phyloP scores from a whole-genome alignment of 2,888 invertebrate genomes.

The Antheraea assamensis region DNA sequence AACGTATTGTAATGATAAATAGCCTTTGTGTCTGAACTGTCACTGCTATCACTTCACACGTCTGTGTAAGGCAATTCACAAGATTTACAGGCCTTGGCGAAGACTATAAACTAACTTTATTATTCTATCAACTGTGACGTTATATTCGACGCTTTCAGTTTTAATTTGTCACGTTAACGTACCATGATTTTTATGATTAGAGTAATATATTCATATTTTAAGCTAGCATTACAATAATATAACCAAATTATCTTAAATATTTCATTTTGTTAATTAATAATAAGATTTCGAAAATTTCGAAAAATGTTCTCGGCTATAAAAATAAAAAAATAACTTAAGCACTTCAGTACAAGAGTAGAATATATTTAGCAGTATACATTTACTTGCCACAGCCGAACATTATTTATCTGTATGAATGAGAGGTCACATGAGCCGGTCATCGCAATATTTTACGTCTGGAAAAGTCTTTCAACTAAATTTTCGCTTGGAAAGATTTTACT shows the following conservation, averaged over 20 bases:
- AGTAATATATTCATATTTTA: background rate
- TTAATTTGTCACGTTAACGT: conserved; percentile 24
- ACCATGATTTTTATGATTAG: background rate
- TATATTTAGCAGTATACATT: background rate
- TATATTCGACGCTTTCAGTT: conserved; percentile 45
- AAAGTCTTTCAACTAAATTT: background rate
- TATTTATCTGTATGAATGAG: conserved; percentile 3
- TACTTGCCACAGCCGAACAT: background rate
- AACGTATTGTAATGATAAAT: background rate
- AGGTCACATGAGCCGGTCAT: background rate
- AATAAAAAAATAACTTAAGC: conserved; percentile 33
- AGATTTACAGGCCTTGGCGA: conserved; percentile 61
- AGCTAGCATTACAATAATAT: background rate
- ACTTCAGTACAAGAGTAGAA: background rate
- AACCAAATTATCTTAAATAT: background rate
- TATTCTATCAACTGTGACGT: conserved; percentile 64
- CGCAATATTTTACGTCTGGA: conserved; percentile 7
- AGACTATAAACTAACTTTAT: conserved; percentile 67
- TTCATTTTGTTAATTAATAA: background rate
- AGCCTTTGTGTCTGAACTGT: conserved; percentile 42
- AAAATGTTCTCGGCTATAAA: background rate
- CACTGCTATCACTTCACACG: conserved; percentile 47
- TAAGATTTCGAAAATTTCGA: background rate
- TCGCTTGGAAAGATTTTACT: background rate
- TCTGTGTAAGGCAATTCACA: conserved; percentile 51